Conservation (phyloP, 1,140 invertebrate species). For the Neuroterus valhalla region DNA sequence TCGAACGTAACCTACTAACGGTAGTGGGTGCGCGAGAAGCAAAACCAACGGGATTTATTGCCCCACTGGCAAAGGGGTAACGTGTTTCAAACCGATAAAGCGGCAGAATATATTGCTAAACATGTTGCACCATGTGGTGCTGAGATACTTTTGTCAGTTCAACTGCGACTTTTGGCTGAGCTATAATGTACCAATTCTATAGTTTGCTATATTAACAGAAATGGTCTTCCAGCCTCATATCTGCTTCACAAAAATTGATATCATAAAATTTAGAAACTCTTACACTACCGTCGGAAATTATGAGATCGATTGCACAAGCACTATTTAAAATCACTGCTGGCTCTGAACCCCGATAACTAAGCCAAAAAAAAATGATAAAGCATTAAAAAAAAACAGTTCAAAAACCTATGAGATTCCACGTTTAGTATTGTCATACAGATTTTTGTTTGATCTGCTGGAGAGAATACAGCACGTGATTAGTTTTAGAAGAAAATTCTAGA, state of each 20-base stretch:
- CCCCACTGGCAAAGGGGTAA: conserved; percentile 48
- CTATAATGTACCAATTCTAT: conserved; percentile 18
- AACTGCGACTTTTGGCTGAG: neutral
- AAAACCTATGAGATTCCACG: too few species aligned
- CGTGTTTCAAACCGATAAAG: conserved; percentile 53
- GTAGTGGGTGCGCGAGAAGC: conserved; percentile 44
- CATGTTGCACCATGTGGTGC: conserved; percentile 33
- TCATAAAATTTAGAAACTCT: neutral
- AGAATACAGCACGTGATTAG: too few species aligned
- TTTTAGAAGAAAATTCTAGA: too few species aligned
- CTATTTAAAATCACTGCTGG: too few species aligned
- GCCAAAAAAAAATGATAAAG: too few species aligned
- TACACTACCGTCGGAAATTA: neutral
- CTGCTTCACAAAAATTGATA: neutral
- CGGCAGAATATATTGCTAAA: conserved; percentile 49
- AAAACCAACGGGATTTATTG: conserved; percentile 56
- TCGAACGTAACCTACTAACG: conserved; percentile 39
- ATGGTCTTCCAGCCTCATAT: neutral
- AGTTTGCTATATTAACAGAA: neutral
- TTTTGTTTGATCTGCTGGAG: too few species aligned
- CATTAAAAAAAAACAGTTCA: too few species aligned
- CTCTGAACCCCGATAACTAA: too few species aligned
- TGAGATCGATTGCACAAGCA: too few species aligned
- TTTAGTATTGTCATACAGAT: too few species aligned
- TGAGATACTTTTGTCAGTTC: conserved; percentile 25